A percentile compares a stretch with the other conserved stretches of the same genome.
phyloP scores from a whole-genome alignment of 2,797 vertebrate species.

The Zenarchopterus dispar region DNA sequence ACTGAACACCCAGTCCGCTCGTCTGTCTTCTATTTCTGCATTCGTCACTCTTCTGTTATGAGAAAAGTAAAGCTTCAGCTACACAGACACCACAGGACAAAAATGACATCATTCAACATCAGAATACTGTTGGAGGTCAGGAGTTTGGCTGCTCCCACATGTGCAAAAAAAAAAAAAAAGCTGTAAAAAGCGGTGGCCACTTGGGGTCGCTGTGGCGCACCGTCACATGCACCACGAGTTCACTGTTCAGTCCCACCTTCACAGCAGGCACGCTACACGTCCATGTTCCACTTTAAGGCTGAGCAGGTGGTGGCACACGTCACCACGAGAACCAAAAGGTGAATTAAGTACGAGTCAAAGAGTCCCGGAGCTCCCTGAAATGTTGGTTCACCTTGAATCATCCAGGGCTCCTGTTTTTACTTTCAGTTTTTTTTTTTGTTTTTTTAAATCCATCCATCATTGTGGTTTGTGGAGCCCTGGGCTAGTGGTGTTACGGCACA shows the following conservation, averaged over 20 bases:
- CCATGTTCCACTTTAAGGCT: conserved; percentile 34
- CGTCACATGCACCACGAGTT: too few species aligned
- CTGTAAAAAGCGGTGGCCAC: conserved; percentile 54
- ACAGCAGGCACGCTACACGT: conserved; percentile 46
- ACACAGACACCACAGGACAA: conserved; percentile 54
- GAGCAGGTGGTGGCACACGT: conserved; percentile 31
- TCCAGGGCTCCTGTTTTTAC: conserved; percentile 1
- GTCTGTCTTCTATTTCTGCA: conserved; percentile 37
- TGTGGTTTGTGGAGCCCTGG: conserved; percentile 10
- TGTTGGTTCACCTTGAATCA: conserved; percentile 16
- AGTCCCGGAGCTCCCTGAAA: conserved; percentile 3
- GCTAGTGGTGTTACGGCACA: conserved; percentile 28
- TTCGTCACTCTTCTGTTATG: conserved; percentile 35
- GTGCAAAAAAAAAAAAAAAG: conserved; percentile 69
- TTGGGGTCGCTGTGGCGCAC: conserved; percentile 52
- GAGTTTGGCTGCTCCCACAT: conserved; percentile 63
- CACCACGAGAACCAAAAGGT: conserved; percentile 10
- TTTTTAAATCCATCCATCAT: conserved; percentile 16
- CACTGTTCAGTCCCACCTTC: conserved; percentile 25
- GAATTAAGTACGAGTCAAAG: conserved; percentile 17
- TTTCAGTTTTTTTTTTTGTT: neutral
- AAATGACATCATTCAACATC: conserved; percentile 45
- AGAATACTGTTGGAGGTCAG: conserved; percentile 80
- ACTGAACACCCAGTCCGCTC: conserved; percentile 27
- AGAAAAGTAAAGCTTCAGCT: conserved; percentile 48